A percentile compares a stretch with the other conserved stretches of the same genome.
Evolutionary conservation across 2,888 invertebrate species (phyloP).

Genomic region (Hypercompe scribonia): DNA sequence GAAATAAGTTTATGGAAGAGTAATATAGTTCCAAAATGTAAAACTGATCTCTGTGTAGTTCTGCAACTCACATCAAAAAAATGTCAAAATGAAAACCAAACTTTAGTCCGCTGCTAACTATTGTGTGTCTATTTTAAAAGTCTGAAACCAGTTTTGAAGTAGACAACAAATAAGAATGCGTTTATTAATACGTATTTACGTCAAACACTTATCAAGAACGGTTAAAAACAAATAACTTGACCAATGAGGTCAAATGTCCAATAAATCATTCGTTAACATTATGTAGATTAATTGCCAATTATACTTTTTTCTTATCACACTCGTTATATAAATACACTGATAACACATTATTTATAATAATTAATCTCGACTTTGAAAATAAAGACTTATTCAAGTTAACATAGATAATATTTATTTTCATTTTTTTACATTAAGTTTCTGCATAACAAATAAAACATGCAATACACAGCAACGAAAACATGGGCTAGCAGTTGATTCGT

Average conservation of each 20-base stretch:
- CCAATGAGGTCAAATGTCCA: neutral
- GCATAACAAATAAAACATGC: too few species aligned
- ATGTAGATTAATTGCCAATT: slow-evolving; percentile 9
- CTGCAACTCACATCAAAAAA: too few species aligned
- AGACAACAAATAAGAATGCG: neutral
- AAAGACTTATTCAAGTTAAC: neutral
- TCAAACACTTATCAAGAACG: neutral
- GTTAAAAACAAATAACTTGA: slow-evolving; percentile 7
- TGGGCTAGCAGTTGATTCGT: too few species aligned
- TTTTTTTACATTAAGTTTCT: too few species aligned
- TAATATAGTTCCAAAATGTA: too few species aligned
- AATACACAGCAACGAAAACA: too few species aligned
- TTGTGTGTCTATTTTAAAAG: neutral
- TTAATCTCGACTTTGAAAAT: neutral
- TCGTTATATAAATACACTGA: neutral
- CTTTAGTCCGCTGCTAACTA: neutral
- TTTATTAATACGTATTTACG: neutral
- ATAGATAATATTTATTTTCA: too few species aligned
- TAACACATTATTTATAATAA: too few species aligned
- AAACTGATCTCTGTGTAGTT: too few species aligned
- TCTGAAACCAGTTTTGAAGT: neutral
- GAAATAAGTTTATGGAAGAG: too few species aligned
- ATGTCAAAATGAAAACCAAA: too few species aligned
- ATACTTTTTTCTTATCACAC: slow-evolving; percentile 11
- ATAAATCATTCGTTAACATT: slow-evolving; percentile 2